Evolutionary conservation across 2,888 invertebrate species (phyloP).

Genomic region (Plebejus melissa): DNA sequence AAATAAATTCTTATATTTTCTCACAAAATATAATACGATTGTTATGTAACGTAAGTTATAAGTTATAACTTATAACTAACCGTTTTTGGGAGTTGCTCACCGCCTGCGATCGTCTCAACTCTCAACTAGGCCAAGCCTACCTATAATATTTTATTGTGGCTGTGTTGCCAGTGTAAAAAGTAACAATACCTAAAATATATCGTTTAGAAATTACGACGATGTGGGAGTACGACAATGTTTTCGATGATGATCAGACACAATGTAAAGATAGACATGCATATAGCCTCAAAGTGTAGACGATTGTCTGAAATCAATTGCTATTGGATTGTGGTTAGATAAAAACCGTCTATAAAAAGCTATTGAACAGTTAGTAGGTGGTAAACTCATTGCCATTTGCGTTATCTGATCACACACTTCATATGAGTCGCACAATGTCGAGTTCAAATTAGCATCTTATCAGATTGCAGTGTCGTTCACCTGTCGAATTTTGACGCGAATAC

Average conservation of each 20-base stretch:
- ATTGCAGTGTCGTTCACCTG: conserved; percentile 28
- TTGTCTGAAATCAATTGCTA: not conserved
- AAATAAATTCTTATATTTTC: not conserved
- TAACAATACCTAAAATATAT: not conserved
- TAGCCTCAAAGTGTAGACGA: not conserved
- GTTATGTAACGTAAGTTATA: not conserved
- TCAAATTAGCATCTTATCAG: conserved; percentile 26
- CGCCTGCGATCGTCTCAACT: not conserved
- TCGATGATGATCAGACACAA: not conserved
- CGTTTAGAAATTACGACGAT: not conserved
- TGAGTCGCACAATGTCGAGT: not conserved
- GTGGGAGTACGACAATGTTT: not conserved
- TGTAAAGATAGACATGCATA: not conserved
- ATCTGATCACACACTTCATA: conserved; percentile 12
- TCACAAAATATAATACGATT: not conserved
- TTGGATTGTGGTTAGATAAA: not conserved
- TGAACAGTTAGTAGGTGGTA: not conserved
- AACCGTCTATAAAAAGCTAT: not conserved
- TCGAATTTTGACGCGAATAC: conserved; percentile 22
- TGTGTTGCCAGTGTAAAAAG: not conserved
- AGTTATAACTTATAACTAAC: not conserved
- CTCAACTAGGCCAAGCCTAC: conserved; percentile 4
- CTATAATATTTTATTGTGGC: not conserved
- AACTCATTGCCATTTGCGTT: not conserved
- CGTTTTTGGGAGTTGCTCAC: not conserved